Evolutionary conservation across 2,888 invertebrate genomes (phyloP), one percentile per base, ranked within the genome.

Genomic region (Dynastes tityus): DNA sequence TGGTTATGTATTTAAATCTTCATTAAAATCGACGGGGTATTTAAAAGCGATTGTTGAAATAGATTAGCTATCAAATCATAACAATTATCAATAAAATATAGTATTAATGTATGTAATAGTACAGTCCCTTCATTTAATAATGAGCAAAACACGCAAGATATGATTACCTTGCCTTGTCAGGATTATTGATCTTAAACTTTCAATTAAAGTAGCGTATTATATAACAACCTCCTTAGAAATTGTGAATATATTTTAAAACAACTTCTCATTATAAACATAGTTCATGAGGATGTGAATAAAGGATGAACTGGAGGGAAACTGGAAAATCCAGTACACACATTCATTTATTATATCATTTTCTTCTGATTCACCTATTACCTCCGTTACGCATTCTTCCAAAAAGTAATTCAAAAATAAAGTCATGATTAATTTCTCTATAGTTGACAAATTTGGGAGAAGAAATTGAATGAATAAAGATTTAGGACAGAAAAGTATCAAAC

Each of bases 331-430:
- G 11, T 5, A 58, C 32, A 63, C 1, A 27, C 13, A 63, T 32
- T 13, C 27, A 11, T 32, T 29, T 51, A 51, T 51, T 51, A 51
- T 51, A 51, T 51, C 63, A 32, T 63, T 2, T 29, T 63, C 27
- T 9, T 0, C 11, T 74, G 53, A 74, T 45, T 68, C 68, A 61
- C 16, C 4, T 11, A 22, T 40, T 45, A 61, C 29, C 11, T 13
- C 9, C 9, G 32, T 63, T 29, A 63, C 63, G 32, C 29, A 29
- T 45, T 29, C 45, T 74, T 45, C 61, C 55, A 58, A 74, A 73
- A 73, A 45, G 2, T 45, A 40, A 13, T 61, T 40, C 29, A 22
- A 61, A 74, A 74, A 74, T 74, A 74, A 61, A 74, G 40, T 61
- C 29, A 11, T 74, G 73, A 74, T 74, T 74, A 74, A 74, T 45